Evolutionary conservation across 2,797 vertebrate species (phyloP), one percentile per base, ranked within the genome.

Genomic region (Etheostoma nigrum): DNA sequence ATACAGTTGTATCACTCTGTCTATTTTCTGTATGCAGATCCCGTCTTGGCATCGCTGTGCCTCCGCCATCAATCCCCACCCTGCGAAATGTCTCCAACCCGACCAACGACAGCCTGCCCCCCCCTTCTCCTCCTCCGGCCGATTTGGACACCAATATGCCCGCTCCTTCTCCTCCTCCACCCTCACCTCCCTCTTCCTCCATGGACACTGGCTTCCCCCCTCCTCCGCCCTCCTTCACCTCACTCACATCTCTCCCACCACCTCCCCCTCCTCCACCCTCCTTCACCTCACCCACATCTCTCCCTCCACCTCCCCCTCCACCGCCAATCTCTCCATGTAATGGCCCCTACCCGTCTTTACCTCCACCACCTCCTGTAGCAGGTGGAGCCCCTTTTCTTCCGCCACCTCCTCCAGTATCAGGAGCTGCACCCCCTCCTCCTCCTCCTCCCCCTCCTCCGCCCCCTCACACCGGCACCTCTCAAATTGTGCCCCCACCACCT

Each of bases 51-150:
- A 92, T 95, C 25, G 94, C 95, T 0, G 95, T 96, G 62, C 79
- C 94, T 53, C 90, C 90, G 0, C 95, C 95, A 9, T 93, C 93
- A 4, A 91, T 95, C 44, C 95, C 95, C 49, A 72, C 87, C 48
- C 58, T 79, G 53, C 25, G 19, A 12, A 61, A 45, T 0, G 23
- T 64, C 74, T 63, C 89, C 53, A 78, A 76, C 62, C 6, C 73
- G 58, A 45, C 74, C 21, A 53, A 54, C 27, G 57, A 74, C 67
- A 74, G 4, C 55, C 75, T 82, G 4, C 82, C 79, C 49, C 72
- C 88, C 1, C 88, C 93, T 21, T 85, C 86, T 27, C 85, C 90
- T 3, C 76, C 84, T 1, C 9, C 85, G 61, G 42, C 84, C 2
- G 1, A 19, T 23, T 16, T 67, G 18, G 73, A 83, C 36, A 55